A percentile compares a stretch with the other conserved stretches of the same genome.
Evolutionary conservation across 30 jellyfish, hydroid and myxozoan genomes (phyloP).

Genomic region (Chrysaora quinquecirrha): DNA sequence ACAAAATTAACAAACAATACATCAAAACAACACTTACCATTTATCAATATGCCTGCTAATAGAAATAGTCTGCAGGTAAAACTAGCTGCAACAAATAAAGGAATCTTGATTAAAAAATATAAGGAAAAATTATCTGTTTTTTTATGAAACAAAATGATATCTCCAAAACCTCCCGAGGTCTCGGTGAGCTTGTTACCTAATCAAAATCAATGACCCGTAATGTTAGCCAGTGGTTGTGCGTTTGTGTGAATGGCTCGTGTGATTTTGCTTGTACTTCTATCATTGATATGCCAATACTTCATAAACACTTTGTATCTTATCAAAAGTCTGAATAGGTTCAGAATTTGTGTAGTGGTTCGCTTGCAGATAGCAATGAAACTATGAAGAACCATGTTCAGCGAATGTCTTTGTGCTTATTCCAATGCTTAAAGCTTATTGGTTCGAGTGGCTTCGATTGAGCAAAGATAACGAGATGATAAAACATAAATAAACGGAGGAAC

Average conservation of each 20-base stretch:
- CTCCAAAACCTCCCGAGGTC: no score
- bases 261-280: background rate
- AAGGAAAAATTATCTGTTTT: background rate
- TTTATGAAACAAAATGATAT: no score
- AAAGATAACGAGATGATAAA: no score
- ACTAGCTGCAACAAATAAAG: background rate
- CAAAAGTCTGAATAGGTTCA: no score
- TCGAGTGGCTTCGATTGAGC: no score
- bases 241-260: background rate
- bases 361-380: no score
- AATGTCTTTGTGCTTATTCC: no score
- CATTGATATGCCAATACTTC: background rate
- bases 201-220: constrained; percentile 73
- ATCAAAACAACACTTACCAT: background rate
- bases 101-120: background rate
- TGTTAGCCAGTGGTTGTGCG: constrained; percentile 24
- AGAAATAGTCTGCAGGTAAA: background rate
- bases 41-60: background rate
- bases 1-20: constrained; percentile 2
- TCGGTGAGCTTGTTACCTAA: constrained; percentile 33
- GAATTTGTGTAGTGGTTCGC: no score
- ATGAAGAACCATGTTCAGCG: no score
- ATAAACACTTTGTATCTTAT: background rate
- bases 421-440: no score
- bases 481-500: no score